phyloP scores from a whole-genome alignment of 2,113 vertebrate genomes.

The Solea solea region DNA sequence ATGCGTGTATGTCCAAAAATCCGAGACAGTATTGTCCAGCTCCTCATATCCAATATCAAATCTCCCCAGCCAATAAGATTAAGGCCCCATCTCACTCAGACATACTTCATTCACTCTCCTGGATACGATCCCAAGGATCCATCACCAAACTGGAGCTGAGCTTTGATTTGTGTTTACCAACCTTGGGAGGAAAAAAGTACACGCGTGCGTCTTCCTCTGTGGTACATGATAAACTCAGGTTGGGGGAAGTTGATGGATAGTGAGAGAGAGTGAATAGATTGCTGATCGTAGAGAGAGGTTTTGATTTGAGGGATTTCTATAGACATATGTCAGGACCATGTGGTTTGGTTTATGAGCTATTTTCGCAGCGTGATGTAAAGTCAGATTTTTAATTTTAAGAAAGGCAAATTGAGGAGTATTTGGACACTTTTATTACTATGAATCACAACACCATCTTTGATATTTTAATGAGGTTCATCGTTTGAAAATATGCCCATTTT shows the following conservation, averaged over 20 bases:
- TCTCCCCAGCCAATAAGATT: too few relatives aligned
- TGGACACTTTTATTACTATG: constrained; percentile 4
- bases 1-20: too few relatives aligned
- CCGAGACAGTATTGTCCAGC: too few relatives aligned
- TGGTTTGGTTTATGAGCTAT: constrained; percentile 20
- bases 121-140: constrained; percentile 8
- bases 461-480: background rate
- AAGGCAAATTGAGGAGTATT: background rate
- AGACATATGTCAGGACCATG: background rate
- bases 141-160: constrained; percentile 11
- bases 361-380: constrained; percentile 36
- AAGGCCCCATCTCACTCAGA: too few relatives aligned
- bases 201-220: background rate
- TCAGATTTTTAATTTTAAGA: constrained; percentile 25
- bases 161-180: constrained; percentile 47
- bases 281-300: constrained; percentile 3
- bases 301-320: constrained; percentile 6
- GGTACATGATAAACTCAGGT: background rate
- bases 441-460: constrained; percentile 4
- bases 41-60: too few relatives aligned
- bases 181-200: constrained; percentile 9
- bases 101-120: background rate
- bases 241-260: background rate
- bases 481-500: background rate
- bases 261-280: constrained; percentile 14